These are phyloP conservation scores for Parapristionchus giblindavisi DNA, from an alignment of 2,888 invertebrate species.

Conservation along the genomic window DNA sequence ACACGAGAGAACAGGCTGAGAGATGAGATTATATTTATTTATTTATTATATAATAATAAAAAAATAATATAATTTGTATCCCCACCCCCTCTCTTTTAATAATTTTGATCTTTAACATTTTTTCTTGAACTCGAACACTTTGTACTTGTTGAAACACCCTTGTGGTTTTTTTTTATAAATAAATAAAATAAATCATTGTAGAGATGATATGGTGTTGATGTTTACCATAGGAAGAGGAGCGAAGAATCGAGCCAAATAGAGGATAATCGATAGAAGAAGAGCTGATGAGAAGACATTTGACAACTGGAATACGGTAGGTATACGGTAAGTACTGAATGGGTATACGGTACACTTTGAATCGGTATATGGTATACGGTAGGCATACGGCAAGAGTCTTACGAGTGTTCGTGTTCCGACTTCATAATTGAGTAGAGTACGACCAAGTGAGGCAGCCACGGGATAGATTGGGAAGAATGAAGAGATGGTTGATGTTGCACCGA, in stretches of 20 bases:
- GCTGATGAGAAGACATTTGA: conserved; percentile 83
- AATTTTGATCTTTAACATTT: too few relatives aligned
- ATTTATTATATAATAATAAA: too few relatives aligned
- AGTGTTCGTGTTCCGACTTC: conserved; percentile 87
- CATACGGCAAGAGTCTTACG: conserved; percentile 64
- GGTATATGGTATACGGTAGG: not conserved
- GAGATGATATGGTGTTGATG: too few relatives aligned
- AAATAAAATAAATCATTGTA: too few relatives aligned
- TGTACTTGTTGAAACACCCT: too few relatives aligned
- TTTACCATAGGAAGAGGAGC: conserved; percentile 32
- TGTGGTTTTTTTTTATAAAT: too few relatives aligned
- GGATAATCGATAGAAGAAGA: conserved; percentile 81
- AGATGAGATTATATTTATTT: too few relatives aligned
- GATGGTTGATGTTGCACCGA: conserved; percentile 76
- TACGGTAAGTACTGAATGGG: too few relatives aligned
- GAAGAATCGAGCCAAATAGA: conserved; percentile 80
- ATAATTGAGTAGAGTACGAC: conserved; percentile 79
- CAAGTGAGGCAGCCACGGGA: conserved; percentile 73
- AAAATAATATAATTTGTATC: not conserved
- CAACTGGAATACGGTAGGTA: conserved; percentile 62
- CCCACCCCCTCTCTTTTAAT: not conserved
- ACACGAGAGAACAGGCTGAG: conserved; percentile 81
- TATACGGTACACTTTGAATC: not conserved
- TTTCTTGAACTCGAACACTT: too few relatives aligned
- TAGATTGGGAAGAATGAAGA: conserved; percentile 75